These are phyloP conservation scores for Hydrolagus affinis DNA, from an alignment of 2,113 vertebrate genomes.

Conservation along the genomic window DNA sequence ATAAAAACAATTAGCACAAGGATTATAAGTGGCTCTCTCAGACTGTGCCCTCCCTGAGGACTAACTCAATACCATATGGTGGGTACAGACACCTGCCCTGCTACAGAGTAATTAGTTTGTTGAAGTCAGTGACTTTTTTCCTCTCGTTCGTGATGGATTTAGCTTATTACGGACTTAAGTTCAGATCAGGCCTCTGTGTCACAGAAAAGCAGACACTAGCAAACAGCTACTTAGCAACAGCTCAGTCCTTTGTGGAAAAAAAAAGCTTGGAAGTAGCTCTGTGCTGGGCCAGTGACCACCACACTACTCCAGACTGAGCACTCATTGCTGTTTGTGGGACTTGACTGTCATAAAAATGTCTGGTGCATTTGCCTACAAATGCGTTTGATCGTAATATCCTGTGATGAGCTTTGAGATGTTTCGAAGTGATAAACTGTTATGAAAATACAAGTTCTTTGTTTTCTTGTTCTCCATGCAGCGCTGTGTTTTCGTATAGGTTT, in stretches of 20 bases:
- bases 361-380: too few relatives aligned
- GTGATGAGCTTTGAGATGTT: too few relatives aligned
- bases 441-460: too few relatives aligned
- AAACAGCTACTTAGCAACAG: constrained; percentile 26
- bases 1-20: constrained; percentile 10
- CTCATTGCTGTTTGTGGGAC: too few relatives aligned
- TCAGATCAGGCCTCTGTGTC: constrained; percentile 31
- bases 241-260: not conserved
- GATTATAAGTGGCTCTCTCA: not conserved
- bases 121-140: constrained; percentile 41
- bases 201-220: constrained; percentile 36
- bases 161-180: constrained; percentile 41
- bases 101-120: constrained; percentile 39
- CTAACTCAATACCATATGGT: constrained; percentile 30
- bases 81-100: constrained; percentile 36
- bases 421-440: too few relatives aligned
- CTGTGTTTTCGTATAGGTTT: too few relatives aligned
- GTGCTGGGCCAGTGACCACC: not conserved
- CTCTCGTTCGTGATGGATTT: constrained; percentile 45
- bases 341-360: too few relatives aligned
- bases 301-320: too few relatives aligned
- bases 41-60: not conserved
- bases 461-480: too few relatives aligned
- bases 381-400: too few relatives aligned
- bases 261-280: not conserved